phyloP scores from a whole-genome alignment of 2,797 vertebrate species.

The Trematomus bernacchii region DNA sequence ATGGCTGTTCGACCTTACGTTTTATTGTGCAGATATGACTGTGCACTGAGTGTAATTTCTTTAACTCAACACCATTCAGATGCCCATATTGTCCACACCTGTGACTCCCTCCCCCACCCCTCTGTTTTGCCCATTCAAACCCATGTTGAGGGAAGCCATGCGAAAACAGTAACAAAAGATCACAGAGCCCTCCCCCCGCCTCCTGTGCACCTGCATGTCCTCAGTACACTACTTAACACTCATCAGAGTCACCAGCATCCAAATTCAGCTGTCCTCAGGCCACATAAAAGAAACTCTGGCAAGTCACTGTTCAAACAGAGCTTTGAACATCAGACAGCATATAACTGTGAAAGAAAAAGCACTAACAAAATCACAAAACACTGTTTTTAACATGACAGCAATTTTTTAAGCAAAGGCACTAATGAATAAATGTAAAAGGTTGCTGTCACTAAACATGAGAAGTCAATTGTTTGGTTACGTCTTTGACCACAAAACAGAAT shows the following conservation, averaged over 20 bases:
- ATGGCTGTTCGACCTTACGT: constrained; percentile 27
- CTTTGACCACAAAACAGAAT: constrained; percentile 23
- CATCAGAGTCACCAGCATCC: constrained; percentile 56
- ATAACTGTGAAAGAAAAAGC: constrained; percentile 10
- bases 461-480: constrained; percentile 21
- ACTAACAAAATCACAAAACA: constrained; percentile 1
- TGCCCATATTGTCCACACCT: constrained; percentile 69
- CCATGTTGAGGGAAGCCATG: constrained; percentile 55
- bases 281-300: constrained; percentile 29
- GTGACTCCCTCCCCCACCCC: constrained; percentile 35
- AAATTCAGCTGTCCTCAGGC: constrained; percentile 46
- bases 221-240: constrained; percentile 47
- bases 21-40: constrained; percentile 22
- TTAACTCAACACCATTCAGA: constrained; percentile 37
- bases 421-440: background rate
- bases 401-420: background rate
- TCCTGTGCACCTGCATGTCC: constrained; percentile 66
- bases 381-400: background rate
- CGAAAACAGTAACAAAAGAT: constrained; percentile 67
- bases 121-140: constrained; percentile 36
- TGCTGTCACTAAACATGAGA: constrained; percentile 27
- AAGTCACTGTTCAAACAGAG: constrained; percentile 11
- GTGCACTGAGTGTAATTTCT: constrained; percentile 25
- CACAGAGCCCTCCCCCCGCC: constrained; percentile 30
- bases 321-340: background rate